These are phyloP conservation scores for Pithys albifrons DNA, from an alignment of 2,113 vertebrate species.

Conservation along the genomic window DNA sequence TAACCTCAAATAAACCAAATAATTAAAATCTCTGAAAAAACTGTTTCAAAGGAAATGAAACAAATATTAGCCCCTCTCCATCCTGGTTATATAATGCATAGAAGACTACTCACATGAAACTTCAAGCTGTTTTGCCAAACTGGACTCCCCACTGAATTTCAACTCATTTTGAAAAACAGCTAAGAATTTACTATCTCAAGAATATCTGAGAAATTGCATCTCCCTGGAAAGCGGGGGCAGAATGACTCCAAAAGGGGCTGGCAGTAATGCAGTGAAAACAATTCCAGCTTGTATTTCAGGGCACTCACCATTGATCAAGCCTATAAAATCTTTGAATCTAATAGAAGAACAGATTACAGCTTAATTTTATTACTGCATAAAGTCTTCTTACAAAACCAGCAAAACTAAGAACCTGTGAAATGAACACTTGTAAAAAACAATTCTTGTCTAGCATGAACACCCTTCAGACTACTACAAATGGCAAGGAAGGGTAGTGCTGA, in stretches of 20 bases:
- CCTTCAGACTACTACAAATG: background rate
- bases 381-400: background rate
- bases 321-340: constrained; percentile 7
- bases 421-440: background rate
- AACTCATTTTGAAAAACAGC: background rate
- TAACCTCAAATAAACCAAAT: background rate
- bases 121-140: background rate
- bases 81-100: background rate
- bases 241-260: background rate
- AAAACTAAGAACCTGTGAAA: constrained; percentile 20
- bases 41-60: background rate
- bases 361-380: constrained; percentile 23
- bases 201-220: background rate
- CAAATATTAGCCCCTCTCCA: background rate
- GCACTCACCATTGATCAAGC: background rate
- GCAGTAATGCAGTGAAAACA: background rate
- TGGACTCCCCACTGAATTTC: background rate
- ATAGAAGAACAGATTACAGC: constrained; percentile 1
- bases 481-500: background rate
- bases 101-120: background rate
- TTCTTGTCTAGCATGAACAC: background rate
- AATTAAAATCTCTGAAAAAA: background rate
- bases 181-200: background rate
- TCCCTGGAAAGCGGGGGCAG: background rate
- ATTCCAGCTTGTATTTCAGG: background rate